Percentiles rank a stretch among this genome's conserved stretches.
Conservation (phyloP, 1,140 invertebrate genomes). For the Solen grandis region DNA sequence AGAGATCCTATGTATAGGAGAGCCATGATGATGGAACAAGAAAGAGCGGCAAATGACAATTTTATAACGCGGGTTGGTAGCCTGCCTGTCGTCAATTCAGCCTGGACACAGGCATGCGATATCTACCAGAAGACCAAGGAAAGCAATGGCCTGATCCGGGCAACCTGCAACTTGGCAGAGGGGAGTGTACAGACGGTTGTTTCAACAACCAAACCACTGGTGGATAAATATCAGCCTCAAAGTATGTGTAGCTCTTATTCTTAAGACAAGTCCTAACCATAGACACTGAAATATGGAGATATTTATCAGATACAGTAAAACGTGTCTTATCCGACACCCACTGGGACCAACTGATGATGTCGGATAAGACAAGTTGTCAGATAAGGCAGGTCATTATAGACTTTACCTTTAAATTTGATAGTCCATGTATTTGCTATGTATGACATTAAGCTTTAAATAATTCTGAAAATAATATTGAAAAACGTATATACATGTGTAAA, state of each 20-base stretch:
- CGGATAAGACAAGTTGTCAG: no score
- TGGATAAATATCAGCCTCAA: slow-evolving; percentile 58
- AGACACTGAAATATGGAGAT: no score
- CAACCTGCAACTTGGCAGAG: slow-evolving; percentile 60
- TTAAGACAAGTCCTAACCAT: no score
- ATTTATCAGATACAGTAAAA: no score
- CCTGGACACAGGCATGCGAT: slow-evolving; percentile 50
- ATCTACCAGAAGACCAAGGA: slow-evolving; percentile 63
- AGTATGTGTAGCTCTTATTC: slow-evolving; percentile 58
- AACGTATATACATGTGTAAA: no score
- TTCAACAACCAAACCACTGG: slow-evolving; percentile 52
- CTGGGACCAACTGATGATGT: no score
- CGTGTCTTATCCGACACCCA: no score
- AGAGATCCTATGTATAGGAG: slow-evolving; percentile 52
- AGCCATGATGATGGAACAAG: slow-evolving; percentile 46
- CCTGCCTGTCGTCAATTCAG: slow-evolving; percentile 59
- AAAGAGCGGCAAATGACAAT: slow-evolving; percentile 46
- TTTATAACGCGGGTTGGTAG: slow-evolving; percentile 56
- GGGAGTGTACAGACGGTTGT: slow-evolving; percentile 49
- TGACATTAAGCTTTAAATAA: no score
- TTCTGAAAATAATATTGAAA: no score
- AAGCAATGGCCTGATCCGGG: slow-evolving; percentile 35
- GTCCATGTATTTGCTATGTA: no score
- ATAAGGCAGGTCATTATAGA: no score
- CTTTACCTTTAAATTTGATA: no score